Base-by-base conservation (phyloP, 64 coral and sea anemone species). In the Hydrozoanthus tunicans region DNA sequence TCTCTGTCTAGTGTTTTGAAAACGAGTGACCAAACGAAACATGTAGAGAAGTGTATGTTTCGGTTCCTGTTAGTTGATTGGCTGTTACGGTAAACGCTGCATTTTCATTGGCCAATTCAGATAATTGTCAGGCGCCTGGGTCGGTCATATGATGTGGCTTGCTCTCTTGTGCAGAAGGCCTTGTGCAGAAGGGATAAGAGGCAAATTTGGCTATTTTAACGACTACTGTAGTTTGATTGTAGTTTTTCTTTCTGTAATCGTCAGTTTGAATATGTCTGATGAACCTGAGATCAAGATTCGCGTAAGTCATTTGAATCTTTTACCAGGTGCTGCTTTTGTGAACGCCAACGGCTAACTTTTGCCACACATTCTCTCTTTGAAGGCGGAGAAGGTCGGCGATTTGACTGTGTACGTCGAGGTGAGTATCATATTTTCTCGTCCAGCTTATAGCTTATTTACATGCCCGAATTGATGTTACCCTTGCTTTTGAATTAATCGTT, bases 381-480 rank as follows among this genome's bases (percentile, higher is more conserved):
- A 99, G 97, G 90, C 90, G 27, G 97, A 99, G 78, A 99, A 99
- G 77, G 97, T 99, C 23, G 97, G 97, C 53, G 94, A 99, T 82
- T 93, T 99, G 56, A 99, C 97, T 15, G 94, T 99, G 10, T 94
- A 92, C 79, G 81, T 99, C 32, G 91, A 91, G 97, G 97, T 91
- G 85, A 82, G 92, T 91, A 66, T 84, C 14, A 27, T 54, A 5
- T 73, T 77, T 25, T 72, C 51, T 57, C 20, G 76, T 79, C 15
- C 12, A 51, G 59, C 58, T 78, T 64, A 66, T 56, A 23, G 9
- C 70, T 88, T 62, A 62, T 15, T 71, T 86, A 61, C 5, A 55
- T 57, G 32, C 51, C 64, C 17, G 0, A 17, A 23, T 7, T 51
- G 65, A 3, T 56, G 15, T 17, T 17, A 64, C 4, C 12, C 14